phyloP scores from a whole-genome alignment of 2,113 vertebrate species.

The Anthoscopus minutus region DNA sequence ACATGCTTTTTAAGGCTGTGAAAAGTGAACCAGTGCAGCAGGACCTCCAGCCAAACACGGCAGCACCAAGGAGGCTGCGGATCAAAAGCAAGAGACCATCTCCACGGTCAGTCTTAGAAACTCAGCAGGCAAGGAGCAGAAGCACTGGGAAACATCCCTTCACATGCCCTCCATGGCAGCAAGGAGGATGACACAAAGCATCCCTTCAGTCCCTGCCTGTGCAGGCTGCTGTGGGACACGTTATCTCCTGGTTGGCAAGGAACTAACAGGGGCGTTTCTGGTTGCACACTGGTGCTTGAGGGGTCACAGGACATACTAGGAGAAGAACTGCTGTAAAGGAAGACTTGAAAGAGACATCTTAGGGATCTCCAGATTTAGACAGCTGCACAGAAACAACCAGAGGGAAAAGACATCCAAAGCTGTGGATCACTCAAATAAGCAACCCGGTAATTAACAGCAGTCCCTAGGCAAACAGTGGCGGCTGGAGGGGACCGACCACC shows the following conservation, averaged over 20 bases:
- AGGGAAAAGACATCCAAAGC: not conserved
- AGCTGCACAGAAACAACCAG: not conserved
- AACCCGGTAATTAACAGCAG: not conserved
- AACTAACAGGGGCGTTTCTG: not conserved
- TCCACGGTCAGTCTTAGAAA: not conserved
- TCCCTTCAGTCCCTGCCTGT: not conserved
- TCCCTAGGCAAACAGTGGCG: not conserved
- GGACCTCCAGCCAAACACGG: not conserved
- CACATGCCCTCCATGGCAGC: fast-evolving
- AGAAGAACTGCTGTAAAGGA: not conserved
- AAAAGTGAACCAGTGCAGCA: not conserved
- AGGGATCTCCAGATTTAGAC: not conserved
- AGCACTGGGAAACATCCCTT: not conserved
- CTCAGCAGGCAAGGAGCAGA: not conserved
- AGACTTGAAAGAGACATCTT: not conserved
- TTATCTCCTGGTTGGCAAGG: not conserved
- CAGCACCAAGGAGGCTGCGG: fast-evolving
- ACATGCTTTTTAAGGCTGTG: not conserved
- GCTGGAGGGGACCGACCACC: not conserved
- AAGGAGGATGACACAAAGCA: not conserved
- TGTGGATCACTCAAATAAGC: not conserved
- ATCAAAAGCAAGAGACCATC: not conserved
- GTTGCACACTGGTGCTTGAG: not conserved
- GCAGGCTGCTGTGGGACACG: fast-evolving
- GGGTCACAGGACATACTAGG: not conserved